A percentile compares a stretch with the other conserved stretches of the same genome.
Conservation (phyloP, 2,113 vertebrate genomes). For the Cebidichthys violaceus region DNA sequence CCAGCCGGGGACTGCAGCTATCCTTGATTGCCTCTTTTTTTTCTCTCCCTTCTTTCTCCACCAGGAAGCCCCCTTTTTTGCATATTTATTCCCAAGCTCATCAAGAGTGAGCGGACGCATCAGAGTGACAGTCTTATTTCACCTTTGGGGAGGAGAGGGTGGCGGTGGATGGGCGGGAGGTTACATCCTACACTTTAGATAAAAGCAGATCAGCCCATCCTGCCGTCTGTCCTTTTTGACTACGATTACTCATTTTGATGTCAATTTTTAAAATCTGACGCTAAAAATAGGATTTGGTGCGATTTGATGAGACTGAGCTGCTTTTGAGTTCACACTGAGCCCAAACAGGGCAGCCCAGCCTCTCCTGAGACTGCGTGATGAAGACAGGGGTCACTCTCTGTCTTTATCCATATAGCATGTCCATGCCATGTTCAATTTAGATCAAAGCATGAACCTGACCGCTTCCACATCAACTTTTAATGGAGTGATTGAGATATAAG, state of each 20-base stretch:
- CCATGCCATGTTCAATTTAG: background rate
- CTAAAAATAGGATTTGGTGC: background rate
- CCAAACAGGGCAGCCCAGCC: background rate
- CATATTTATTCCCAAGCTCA: conserved; percentile 98
- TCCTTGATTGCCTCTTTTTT: conserved; percentile 96
- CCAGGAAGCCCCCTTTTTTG: conserved; percentile 86
- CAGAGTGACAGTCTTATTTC: conserved; percentile 98
- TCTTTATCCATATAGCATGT: background rate
- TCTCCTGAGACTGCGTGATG: background rate
- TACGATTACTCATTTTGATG: background rate
- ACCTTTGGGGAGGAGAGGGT: conserved; percentile 79
- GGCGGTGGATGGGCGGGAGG: conserved; percentile 85
- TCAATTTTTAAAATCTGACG: background rate
- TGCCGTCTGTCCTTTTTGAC: background rate
- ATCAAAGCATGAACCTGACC: background rate
- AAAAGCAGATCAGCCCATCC: conserved; percentile 78
- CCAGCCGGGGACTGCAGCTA: conserved; percentile 87
- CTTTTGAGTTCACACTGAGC: background rate
- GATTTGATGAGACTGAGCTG: background rate
- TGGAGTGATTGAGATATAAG: background rate
- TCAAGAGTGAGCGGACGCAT: conserved; percentile 89
- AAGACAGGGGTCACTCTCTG: background rate
- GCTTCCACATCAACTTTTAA: background rate
- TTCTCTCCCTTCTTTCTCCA: conserved; percentile 30
- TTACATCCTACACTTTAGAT: conserved; percentile 89